Base-by-base conservation (phyloP, 2,113 vertebrate genomes). In the Hippocampus guttulatus region DNA sequence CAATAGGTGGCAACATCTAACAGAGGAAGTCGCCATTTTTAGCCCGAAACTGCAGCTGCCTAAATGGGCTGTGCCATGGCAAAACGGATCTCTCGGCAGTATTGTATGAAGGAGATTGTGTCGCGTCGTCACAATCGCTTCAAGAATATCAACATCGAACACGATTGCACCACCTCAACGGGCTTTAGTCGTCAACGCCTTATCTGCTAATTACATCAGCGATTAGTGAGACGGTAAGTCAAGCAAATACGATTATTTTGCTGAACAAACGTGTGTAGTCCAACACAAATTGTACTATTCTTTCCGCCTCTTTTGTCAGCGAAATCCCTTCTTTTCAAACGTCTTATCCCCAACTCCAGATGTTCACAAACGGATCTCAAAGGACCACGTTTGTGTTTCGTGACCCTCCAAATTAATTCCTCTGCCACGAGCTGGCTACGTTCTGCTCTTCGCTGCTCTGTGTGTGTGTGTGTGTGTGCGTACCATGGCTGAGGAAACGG, bases 291-390 rank as follows among this genome's bases (percentile, higher is more conserved):
- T 73, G 55, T 66, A 43, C 76, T 80, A 79, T 83, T 84, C 71
- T 71, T 84, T 63, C 64, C 43, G 33, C 73, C 68, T 76, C 77
- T 80, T 88, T 85, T 89, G 81, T 80, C 81, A 75, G 54, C 57
- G 67, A 84, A 86, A 87, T 81, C 78, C 84, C 45, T 45, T 75
- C 76, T 81, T 64, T 21, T 64, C 84, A 90, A 89, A 90, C 80
- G 84, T 87, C 75, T 86, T 85, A 88, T 77, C 84, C 76, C 64
- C 71, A 30, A 81, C 76, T 64, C 69, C 30, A 67, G 16, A 69
- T 75, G 78, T 81, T 78, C 68, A 73, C 69, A 68, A 81, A 76
- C 68, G 3, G 10, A 41, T 45, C 60, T 69, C 64, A 75, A 68
- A 60, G 63, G 54, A 80, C 84, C 64, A 61, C 78, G 69, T 81